Percentiles rank a stretch among this genome's conserved stretches.
Conservation (phyloP, 2,113 vertebrate genomes). For the Isurus oxyrinchus region DNA sequence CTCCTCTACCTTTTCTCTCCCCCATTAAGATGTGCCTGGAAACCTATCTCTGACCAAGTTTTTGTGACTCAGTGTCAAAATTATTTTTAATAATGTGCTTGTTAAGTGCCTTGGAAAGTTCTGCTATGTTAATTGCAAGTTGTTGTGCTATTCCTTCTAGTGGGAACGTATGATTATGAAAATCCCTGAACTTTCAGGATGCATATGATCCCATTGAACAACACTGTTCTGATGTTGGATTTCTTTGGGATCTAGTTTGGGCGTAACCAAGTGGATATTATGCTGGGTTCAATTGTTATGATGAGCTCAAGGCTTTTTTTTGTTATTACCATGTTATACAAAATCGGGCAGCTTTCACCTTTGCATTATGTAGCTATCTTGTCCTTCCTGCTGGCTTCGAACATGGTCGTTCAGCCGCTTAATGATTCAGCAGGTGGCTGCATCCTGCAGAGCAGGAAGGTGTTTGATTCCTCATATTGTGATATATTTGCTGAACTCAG, state of each 20-base stretch:
- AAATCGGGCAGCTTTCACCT: background rate
- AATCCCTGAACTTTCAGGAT: background rate
- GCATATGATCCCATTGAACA: background rate
- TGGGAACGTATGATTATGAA: background rate
- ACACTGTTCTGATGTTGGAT: background rate
- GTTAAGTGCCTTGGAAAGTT: too few species aligned
- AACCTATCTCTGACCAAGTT: too few species aligned
- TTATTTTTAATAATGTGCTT: too few species aligned
- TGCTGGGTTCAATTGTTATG: background rate
- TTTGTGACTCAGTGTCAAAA: too few species aligned
- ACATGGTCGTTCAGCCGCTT: background rate
- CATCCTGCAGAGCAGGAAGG: background rate
- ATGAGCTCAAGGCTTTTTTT: background rate
- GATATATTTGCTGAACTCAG: background rate
- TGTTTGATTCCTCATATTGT: background rate
- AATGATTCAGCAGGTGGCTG: background rate
- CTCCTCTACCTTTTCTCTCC: too few species aligned
- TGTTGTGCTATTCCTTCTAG: background rate
- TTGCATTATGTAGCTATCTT: background rate
- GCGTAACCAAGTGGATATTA: background rate
- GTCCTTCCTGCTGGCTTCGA: background rate
- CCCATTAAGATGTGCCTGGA: too few species aligned
- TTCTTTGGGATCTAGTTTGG: background rate
- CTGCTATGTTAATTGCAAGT: too few species aligned
- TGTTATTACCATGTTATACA: background rate